Evolutionary conservation across 2,888 invertebrate genomes (phyloP).

Genomic region (Drosophila neutralis): DNA sequence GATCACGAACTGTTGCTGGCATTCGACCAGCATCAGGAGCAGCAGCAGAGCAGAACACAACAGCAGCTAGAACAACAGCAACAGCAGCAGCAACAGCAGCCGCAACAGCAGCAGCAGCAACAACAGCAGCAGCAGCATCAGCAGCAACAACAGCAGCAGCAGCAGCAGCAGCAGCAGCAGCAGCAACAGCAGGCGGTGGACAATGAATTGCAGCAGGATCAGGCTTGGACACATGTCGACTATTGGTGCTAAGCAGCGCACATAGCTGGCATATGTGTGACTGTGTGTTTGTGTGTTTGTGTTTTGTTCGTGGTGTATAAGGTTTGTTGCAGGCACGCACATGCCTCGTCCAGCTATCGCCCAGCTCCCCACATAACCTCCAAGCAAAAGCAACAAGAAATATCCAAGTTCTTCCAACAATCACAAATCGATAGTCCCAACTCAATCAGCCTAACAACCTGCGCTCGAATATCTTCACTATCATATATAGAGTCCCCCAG

Average conservation of each 20-base stretch:
- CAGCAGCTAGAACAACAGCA: constrained; percentile 38
- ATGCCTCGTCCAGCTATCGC: constrained; percentile 26
- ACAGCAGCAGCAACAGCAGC: constrained; percentile 30
- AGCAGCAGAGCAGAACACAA: constrained; percentile 18
- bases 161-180: too few relatives aligned
- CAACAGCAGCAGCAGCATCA: constrained; percentile 34
- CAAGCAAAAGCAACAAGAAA: constrained; percentile 21
- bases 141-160: too few relatives aligned
- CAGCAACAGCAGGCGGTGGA: constrained; percentile 18
- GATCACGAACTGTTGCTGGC: constrained; percentile 63
- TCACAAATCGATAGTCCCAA: constrained; percentile 24
- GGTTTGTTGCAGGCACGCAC: not conserved
- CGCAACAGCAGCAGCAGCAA: constrained; percentile 32
- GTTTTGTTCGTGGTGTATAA: too few relatives aligned
- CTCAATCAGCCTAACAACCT: constrained; percentile 7
- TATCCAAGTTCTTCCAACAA: constrained; percentile 72
- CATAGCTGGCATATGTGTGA: constrained; percentile 11
- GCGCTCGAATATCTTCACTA: constrained; percentile 62
- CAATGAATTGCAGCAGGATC: constrained; percentile 53
- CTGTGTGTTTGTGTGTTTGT: constrained; percentile 15
- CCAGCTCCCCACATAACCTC: not conserved
- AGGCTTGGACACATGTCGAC: constrained; percentile 70
- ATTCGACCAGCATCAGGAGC: constrained; percentile 51
- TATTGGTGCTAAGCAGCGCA: constrained; percentile 67
- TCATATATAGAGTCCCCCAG: constrained; percentile 4